These are phyloP conservation scores for Bos indicus DNA, from an alignment of 2,113 vertebrate species.

Conservation along the genomic window DNA sequence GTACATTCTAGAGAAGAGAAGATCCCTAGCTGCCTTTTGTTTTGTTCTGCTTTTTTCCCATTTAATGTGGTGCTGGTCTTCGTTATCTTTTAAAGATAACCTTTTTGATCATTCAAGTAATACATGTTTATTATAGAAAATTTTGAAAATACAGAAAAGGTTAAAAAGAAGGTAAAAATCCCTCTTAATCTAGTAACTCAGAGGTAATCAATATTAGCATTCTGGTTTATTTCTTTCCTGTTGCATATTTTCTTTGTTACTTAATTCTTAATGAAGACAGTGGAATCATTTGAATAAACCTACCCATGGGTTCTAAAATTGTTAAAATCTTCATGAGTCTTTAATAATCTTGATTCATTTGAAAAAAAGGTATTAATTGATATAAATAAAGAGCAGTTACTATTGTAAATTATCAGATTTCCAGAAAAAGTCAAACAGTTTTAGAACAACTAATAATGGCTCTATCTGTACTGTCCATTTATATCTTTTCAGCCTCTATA, in stretches of 20 bases:
- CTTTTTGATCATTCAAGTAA: background rate
- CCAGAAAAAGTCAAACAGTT: background rate
- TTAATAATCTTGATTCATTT: background rate
- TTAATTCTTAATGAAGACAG: background rate
- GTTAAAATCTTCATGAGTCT: background rate
- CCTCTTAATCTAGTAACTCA: background rate
- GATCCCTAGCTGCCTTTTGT: background rate
- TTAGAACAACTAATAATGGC: background rate
- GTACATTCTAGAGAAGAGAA: background rate
- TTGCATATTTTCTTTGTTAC: background rate
- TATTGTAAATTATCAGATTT: constrained; percentile 2
- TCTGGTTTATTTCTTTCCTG: background rate
- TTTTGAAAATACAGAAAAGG: background rate
- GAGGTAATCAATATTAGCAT: background rate
- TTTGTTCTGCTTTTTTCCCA: background rate
- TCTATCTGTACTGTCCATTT: background rate
- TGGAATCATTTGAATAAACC: background rate
- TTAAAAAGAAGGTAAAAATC: background rate
- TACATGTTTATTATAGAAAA: background rate
- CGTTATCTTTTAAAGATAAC: background rate
- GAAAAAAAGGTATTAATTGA: background rate
- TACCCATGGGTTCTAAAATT: background rate
- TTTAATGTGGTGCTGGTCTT: background rate
- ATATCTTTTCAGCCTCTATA: background rate
- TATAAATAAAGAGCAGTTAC: background rate